Conservation (phyloP, 2,888 invertebrate genomes). For the Caenorhabditis imperialis region DNA sequence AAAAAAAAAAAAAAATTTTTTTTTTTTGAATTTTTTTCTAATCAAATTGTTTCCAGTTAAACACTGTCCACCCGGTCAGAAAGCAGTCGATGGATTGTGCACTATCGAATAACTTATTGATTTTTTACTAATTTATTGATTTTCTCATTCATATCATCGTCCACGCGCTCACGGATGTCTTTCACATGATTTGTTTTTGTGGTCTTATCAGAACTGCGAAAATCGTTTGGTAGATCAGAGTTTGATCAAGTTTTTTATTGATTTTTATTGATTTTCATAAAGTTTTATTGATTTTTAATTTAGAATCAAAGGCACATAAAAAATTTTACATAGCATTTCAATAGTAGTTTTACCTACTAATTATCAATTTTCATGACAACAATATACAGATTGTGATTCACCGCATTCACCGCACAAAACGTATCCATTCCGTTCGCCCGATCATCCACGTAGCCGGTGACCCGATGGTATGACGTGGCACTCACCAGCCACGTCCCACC, state of each 20-base stretch:
- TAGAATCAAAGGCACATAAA: too few species aligned
- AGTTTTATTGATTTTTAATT: background rate
- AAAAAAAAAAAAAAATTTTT: too few species aligned
- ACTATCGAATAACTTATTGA: slow-evolving; percentile 20
- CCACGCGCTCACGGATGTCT: slow-evolving; percentile 32
- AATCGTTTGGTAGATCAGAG: slow-evolving; percentile 25
- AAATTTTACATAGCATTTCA: too few species aligned
- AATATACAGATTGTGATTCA: slow-evolving; percentile 17
- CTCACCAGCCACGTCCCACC: slow-evolving; percentile 51
- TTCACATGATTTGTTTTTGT: background rate
- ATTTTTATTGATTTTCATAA: slow-evolving; percentile 1
- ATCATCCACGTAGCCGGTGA: slow-evolving; percentile 40
- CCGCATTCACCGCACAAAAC: slow-evolving; percentile 30
- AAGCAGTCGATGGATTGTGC: slow-evolving; percentile 54
- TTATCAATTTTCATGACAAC: slow-evolving; percentile 42
- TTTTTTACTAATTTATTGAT: background rate
- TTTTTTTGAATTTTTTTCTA: background rate
- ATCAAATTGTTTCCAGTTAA: slow-evolving; percentile 42
- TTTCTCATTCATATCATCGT: slow-evolving; percentile 19
- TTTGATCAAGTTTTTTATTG: slow-evolving; percentile 29
- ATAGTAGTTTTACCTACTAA: too few species aligned
- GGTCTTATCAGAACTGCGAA: slow-evolving; percentile 1
- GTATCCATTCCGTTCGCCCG: slow-evolving; percentile 22
- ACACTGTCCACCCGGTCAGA: slow-evolving; percentile 51
- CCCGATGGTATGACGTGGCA: slow-evolving; percentile 47